A percentile compares a stretch with the other conserved stretches of the same genome.
phyloP scores from a whole-genome alignment of 2,113 vertebrate species.

The Talpa occidentalis region DNA sequence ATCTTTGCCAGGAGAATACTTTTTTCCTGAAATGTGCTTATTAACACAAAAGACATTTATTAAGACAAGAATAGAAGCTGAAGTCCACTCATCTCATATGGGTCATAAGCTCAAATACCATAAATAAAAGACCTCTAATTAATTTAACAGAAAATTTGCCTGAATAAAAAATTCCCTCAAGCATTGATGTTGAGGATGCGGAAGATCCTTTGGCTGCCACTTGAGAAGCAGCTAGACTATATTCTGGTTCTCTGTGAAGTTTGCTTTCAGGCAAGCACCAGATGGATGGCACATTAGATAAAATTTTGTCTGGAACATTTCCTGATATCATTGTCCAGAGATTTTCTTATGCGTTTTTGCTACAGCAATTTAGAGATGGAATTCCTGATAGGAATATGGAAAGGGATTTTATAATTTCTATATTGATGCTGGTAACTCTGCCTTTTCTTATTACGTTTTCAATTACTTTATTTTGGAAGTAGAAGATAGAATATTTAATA shows the following conservation, averaged over 20 bases:
- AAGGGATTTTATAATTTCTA: background rate
- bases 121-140: background rate
- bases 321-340: background rate
- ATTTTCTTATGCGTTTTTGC: background rate
- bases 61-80: background rate
- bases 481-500: slow-evolving; percentile 40
- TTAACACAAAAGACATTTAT: background rate
- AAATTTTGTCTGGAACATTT: background rate
- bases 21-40: background rate
- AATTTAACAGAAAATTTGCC: background rate
- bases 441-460: too few species aligned
- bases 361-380: background rate
- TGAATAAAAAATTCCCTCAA: background rate
- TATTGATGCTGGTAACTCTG: background rate
- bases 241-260: background rate
- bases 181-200: background rate
- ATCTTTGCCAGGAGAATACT: background rate
- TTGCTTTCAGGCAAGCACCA: background rate
- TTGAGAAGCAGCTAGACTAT: background rate
- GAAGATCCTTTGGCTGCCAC: background rate
- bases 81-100: background rate
- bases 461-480: background rate
- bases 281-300: background rate
- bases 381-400: background rate
- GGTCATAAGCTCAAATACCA: background rate